These are phyloP conservation scores for Chloropsis hardwickii DNA, from an alignment of 2,113 vertebrate genomes.

Conservation along the genomic window DNA sequence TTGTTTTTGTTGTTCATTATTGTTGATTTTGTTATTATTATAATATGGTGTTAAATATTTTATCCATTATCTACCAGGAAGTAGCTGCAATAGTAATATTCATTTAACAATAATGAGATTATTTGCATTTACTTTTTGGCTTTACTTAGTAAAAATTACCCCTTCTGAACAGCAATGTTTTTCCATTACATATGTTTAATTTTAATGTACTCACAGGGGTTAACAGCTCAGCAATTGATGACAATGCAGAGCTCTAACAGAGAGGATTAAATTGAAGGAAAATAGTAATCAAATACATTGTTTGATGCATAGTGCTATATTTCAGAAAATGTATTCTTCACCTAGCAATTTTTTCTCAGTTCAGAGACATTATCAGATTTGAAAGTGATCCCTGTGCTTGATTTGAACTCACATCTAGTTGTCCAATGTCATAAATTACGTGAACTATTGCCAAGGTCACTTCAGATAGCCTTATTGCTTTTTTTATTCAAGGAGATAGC, in stretches of 20 bases:
- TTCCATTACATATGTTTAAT: not conserved
- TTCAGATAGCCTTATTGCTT: constrained; percentile 51
- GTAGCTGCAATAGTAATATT: not conserved
- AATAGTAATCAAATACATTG: not conserved
- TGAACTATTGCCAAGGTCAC: constrained; percentile 78
- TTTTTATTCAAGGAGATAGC: constrained; percentile 72
- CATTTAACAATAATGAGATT: not conserved
- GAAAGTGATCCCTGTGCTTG: not conserved
- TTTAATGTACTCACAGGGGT: not conserved
- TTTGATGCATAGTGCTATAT: not conserved
- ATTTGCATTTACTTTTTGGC: not conserved
- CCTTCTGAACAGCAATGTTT: not conserved
- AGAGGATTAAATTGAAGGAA: not conserved
- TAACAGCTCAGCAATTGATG: not conserved
- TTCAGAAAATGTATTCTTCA: not conserved
- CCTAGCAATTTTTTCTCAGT: not conserved
- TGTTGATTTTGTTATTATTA: not conserved
- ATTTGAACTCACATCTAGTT: not conserved
- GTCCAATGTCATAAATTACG: not conserved
- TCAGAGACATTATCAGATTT: not conserved
- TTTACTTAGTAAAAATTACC: not conserved
- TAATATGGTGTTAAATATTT: not conserved
- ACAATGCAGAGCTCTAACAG: not conserved
- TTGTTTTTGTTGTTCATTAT: not conserved
- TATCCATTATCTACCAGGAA: not conserved